Base-by-base conservation (phyloP, 2,797 vertebrate genomes). In the Thaleichthys pacificus region DNA sequence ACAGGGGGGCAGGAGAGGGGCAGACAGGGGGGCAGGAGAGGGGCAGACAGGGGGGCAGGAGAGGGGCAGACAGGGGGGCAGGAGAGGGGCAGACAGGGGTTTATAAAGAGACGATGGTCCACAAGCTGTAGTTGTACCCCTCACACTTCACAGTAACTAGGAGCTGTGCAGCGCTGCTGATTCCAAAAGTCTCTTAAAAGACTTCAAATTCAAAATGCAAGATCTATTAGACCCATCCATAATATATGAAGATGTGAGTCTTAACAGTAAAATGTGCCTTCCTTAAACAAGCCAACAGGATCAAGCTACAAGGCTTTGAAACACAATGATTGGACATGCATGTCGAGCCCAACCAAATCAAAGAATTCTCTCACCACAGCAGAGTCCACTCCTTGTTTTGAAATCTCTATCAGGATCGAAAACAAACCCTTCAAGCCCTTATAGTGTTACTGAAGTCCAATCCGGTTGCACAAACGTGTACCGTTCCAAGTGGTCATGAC, bases 401-500 rank as follows among this genome's bases (percentile, higher is more conserved):
- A 78, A 66, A 71, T 62, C n/a, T 15, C 24, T 15, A 26, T 17
- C 6, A 9, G 8, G 28, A 56, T 19, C 4, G 35, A 26, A 67
- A 49, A 73, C 30, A 26, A 38, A 56, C 15, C 51, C 49, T 21
- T 12, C 12, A 12, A 42, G 15, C 56, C 57, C 47, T 38, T 67
- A 57, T 77, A 68, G 72, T 61, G 76, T 79, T 51, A 21, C 21
- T 24, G 51, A 56, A 56, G 4, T 17, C 51, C 51, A 14, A 14
- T 70, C 68, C 28, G 71, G 70, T 73, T 78, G 38, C 19, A 14
- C 5, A 56, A 75, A 73, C 58, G 67, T 57, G 69, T 85, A 86
- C 77, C 69, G 32, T 71, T 84, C 79, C 56, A 76, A 83, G 85
- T 83, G 74, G 77, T 85, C 77, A 51, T 58, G 68, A 77, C 80